phyloP scores from a whole-genome alignment of 2,113 vertebrate genomes.

The Malurus cyaneus region DNA sequence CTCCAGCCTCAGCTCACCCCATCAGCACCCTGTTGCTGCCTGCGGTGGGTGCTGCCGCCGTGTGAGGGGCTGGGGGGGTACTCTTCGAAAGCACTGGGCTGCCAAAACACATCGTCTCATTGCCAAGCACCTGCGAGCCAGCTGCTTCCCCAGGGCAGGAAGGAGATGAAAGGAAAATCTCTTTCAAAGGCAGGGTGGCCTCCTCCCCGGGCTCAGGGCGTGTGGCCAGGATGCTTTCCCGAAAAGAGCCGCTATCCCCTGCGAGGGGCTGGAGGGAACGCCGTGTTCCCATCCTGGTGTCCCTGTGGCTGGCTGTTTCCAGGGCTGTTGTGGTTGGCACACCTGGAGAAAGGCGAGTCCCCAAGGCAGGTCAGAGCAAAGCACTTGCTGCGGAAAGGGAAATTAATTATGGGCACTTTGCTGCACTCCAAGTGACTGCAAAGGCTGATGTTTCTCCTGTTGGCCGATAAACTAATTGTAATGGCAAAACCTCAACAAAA shows the following conservation, averaged over 20 bases:
- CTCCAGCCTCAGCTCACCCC: not conserved
- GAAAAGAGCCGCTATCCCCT: not conserved
- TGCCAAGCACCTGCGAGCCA: not conserved
- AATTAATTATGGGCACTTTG: constrained; percentile 60
- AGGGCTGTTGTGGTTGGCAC: constrained; percentile 33
- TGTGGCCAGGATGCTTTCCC: not conserved
- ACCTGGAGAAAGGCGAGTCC: constrained; percentile 52
- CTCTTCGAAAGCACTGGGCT: not conserved
- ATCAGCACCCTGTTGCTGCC: not conserved
- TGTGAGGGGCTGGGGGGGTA: not conserved
- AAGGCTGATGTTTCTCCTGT: constrained; percentile 36
- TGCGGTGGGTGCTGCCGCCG: not conserved
- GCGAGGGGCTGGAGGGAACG: not conserved
- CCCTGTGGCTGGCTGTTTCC: not conserved
- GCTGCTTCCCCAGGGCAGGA: not conserved
- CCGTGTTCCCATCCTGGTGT: not conserved
- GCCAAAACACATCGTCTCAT: not conserved
- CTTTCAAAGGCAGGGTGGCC: not conserved
- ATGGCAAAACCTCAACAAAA: constrained; percentile 57
- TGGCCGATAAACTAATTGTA: constrained; percentile 55
- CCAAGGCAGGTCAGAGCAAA: constrained; percentile 31
- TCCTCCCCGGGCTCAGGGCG: not conserved
- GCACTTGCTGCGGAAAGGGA: constrained; percentile 33
- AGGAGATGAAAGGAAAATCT: not conserved
- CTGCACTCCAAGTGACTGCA: constrained; percentile 15